Conservation (phyloP, 2,888 invertebrate genomes). For the Ophion ventricosus region DNA sequence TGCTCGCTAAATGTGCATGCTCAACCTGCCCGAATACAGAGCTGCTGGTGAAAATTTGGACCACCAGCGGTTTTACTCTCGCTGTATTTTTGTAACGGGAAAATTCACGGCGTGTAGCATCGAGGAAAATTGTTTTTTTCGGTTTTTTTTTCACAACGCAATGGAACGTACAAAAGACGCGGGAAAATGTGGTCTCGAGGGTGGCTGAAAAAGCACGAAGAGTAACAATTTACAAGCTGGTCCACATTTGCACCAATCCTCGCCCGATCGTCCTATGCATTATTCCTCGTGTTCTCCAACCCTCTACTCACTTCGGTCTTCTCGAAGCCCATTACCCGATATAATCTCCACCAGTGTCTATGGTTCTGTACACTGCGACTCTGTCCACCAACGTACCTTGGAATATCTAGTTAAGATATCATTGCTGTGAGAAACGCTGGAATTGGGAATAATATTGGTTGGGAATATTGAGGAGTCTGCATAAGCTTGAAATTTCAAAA, state of each 20-base stretch:
- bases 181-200: background rate
- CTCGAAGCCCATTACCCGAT: conserved; percentile 19
- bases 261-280: conserved; percentile 9
- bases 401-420: conserved; percentile 7
- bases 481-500: background rate
- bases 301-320: background rate
- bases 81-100: background rate
- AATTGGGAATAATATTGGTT: background rate
- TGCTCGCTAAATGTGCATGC: conserved; percentile 15
- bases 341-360: conserved; percentile 51
- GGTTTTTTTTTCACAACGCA: background rate
- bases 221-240: background rate
- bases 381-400: background rate
- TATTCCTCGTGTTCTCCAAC: conserved; percentile 15
- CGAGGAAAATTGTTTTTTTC: background rate
- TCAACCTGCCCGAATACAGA: background rate
- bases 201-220: background rate
- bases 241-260: conserved; percentile 15
- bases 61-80: background rate
- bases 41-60: conserved; percentile 24
- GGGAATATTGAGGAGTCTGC: background rate
- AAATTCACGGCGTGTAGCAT: background rate
- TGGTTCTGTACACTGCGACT: background rate
- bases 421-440: conserved; percentile 3
- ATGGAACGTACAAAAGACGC: background rate